Percentiles rank a stretch among this genome's conserved stretches.
Conservation (phyloP, 1,140 invertebrate species). For the Pseudoatta argentina region DNA sequence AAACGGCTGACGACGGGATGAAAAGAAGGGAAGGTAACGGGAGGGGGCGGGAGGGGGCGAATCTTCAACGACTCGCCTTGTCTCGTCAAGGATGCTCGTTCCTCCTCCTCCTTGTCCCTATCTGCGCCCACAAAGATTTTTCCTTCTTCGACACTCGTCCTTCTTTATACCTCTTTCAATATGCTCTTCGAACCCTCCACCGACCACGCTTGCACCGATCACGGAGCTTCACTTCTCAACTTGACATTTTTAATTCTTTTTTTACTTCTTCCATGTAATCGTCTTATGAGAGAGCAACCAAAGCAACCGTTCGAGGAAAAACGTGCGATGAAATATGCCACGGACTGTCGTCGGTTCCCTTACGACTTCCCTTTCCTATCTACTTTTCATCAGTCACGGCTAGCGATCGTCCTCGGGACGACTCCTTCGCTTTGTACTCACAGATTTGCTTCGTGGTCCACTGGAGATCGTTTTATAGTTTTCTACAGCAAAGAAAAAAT, state of each 20-base stretch:
- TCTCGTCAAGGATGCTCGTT: slow-evolving; percentile 57
- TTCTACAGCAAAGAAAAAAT: background rate
- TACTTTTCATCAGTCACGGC: slow-evolving; percentile 18
- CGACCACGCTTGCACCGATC: slow-evolving; percentile 45
- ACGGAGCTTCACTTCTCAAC: slow-evolving; percentile 75
- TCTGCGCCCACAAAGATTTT: slow-evolving; percentile 48
- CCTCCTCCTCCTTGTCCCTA: background rate
- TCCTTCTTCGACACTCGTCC: slow-evolving; percentile 52
- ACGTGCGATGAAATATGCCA: slow-evolving; percentile 26
- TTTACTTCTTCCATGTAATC: slow-evolving; percentile 75
- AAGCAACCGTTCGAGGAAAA: slow-evolving; percentile 40
- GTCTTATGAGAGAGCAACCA: slow-evolving; percentile 71
- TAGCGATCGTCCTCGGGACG: slow-evolving; percentile 21
- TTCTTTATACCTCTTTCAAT: slow-evolving; percentile 77
- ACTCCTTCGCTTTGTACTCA: slow-evolving; percentile 29
- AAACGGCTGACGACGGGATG: slow-evolving; percentile 43
- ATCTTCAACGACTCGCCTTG: slow-evolving; percentile 62
- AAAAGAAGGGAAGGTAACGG: slow-evolving; percentile 25
- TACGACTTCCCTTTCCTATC: background rate
- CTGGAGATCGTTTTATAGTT: slow-evolving; percentile 4
- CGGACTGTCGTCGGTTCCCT: background rate
- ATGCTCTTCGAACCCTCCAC: slow-evolving; percentile 67
- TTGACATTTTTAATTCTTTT: slow-evolving; percentile 77
- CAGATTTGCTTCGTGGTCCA: slow-evolving; percentile 23
- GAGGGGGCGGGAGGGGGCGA: background rate